Evolutionary conservation across 2,113 vertebrate species (phyloP).

Genomic region (Chitala chitala): DNA sequence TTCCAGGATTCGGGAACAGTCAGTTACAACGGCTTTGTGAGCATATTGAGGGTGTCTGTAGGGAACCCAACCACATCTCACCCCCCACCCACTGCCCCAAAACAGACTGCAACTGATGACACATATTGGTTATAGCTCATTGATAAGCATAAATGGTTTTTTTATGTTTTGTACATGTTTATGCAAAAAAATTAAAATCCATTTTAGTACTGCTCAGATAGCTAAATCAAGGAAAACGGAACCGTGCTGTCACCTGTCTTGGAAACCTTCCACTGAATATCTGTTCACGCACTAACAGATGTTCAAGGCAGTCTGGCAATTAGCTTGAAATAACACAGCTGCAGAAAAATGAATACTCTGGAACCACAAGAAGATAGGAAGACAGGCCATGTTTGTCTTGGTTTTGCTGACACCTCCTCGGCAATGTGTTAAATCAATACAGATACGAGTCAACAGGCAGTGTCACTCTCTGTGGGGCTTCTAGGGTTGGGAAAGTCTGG

Average conservation of each 20-base stretch:
- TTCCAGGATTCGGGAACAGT: no score
- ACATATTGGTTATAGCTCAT: no score
- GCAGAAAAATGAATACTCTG: background rate
- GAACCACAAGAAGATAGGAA: no score
- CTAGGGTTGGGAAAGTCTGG: background rate
- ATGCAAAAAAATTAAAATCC: background rate
- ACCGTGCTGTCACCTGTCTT: background rate
- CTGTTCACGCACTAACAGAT: background rate
- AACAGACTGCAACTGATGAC: background rate
- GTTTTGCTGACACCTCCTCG: conserved; percentile 20
- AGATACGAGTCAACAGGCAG: conserved; percentile 22
- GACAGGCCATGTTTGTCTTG: conserved; percentile 15
- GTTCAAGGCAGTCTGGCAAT: background rate
- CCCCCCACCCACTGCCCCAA: background rate
- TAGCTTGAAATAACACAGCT: background rate
- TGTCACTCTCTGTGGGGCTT: background rate
- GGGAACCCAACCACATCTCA: no score
- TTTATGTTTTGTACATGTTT: no score
- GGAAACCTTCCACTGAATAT: background rate
- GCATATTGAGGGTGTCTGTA: background rate
- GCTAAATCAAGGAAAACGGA: background rate
- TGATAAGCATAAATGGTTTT: no score
- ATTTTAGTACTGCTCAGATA: background rate
- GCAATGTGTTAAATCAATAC: conserved; percentile 31
- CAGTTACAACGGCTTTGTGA: background rate